Evolutionary conservation across 23 tunicate genomes (phyloP), one percentile per base, ranked within the genome.

Genomic region (Corella eumyota): DNA sequence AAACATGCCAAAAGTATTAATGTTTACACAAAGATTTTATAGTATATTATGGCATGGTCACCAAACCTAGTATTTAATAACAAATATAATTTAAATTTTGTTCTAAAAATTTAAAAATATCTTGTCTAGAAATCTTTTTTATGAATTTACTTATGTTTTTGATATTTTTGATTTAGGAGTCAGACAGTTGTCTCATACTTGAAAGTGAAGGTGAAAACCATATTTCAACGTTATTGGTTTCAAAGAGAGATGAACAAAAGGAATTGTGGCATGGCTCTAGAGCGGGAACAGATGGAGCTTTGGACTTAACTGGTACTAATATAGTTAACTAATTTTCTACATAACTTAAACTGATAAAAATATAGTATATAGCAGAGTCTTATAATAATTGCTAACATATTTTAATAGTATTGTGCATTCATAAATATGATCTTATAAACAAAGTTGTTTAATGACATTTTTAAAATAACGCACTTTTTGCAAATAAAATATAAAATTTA

Each of bases 231-330:
- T 47, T 86, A 19, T 60, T 86, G 2, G 95, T 86, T 26, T 80
- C 68, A 32, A 60, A 77, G 40, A 37, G 95, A 36, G 86, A 86
- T 61, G 47, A 47, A 0, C 3, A 25, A 20, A 78, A 78, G 38
- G 95, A 86, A 60, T 51, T 86, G 1, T 86, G 95, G 95, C 71
- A 86, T 86, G 95, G 95, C 1, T 66, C 85, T 6, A 65, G 95
- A 40, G 76, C 95, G 30, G 95, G 95, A 17, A 44, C 38, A n/a
- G 80, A 86, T 50, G 95, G 86, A 15, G 75, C 86, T 36, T 22
- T 67, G 9, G 65, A 60, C 0, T 67, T 56, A 4, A 86, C 95
- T 52, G 95, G 95, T 78, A 15, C 27, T 13, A 52, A 44, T 21
- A 13, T 21, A 21, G 20, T 21, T 19, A 19, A 44, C 49, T 17